These are phyloP conservation scores for Larimichthys polyactis DNA, from an alignment of 2,113 vertebrate species.

Conservation along the genomic window DNA sequence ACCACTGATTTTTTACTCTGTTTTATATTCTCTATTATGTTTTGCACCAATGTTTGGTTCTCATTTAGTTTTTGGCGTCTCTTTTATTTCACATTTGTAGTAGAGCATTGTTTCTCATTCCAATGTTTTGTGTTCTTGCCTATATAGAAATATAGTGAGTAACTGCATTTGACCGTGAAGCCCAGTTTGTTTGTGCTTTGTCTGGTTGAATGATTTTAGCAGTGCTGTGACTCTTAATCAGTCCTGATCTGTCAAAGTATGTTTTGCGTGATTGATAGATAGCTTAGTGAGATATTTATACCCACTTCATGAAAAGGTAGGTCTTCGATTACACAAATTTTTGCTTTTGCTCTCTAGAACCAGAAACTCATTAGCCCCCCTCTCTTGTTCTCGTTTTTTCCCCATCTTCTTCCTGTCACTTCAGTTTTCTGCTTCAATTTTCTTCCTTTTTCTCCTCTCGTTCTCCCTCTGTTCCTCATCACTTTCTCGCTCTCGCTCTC, in stretches of 20 bases:
- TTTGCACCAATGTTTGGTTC: not conserved
- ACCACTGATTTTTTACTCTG: no score
- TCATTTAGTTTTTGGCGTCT: not conserved
- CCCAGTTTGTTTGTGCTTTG: not conserved
- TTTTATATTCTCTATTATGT: not conserved
- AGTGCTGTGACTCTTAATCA: not conserved
- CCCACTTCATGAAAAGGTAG: not conserved
- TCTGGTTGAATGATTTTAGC: not conserved
- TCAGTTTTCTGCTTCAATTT: slow-evolving; percentile 4
- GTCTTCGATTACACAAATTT: slow-evolving; percentile 9
- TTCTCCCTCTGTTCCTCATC: not conserved
- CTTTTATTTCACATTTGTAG: not conserved
- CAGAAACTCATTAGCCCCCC: slow-evolving; percentile 2
- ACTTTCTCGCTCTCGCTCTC: not conserved
- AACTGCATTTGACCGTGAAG: not conserved
- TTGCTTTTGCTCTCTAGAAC: not conserved
- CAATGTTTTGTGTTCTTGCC: not conserved
- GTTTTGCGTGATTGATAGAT: not conserved
- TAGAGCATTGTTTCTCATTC: not conserved
- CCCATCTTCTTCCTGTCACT: not conserved
- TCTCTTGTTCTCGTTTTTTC: not conserved
- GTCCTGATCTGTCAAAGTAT: not conserved
- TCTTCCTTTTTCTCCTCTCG: not conserved
- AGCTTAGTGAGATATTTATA: not conserved
- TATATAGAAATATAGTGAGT: not conserved